Evolutionary conservation across 2,113 vertebrate genomes (phyloP), one percentile per base, ranked within the genome.

Genomic region (Archilochus colubris): DNA sequence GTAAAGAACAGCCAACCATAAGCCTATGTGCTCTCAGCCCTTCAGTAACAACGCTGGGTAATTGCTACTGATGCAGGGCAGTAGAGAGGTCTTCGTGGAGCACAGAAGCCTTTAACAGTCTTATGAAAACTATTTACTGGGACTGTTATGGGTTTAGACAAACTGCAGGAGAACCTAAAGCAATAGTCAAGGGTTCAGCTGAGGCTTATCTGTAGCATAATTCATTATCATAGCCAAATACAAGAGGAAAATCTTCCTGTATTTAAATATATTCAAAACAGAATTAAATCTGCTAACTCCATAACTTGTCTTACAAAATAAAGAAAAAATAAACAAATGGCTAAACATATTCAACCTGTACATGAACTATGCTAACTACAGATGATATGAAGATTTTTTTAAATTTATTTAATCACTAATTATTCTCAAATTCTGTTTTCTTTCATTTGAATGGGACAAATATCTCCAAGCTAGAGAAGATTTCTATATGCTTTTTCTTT

Each of bases 11-110:
- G 22, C 7, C 27, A 78, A 2, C 36, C 3, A 0, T 3, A 2
- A 70, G 11, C 14, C 18, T 9, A 7, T 3, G 25, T 0, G 0
- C 44, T n/a, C 54, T 33, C 7, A 85, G 20, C 10, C 38, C n/a
- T 69, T 14, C n/a, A 46, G 14, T 63, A 77, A 46, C 46, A 69
- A 36, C 4, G 2, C 22, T 23, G 6, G 6, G 22, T 51, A 51
- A 79, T 68, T 75, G 40, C 58, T 88, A 33, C 33, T 57, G 44
- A 64, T 38, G 84, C 33, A 25, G 3, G 4, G 13, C 40, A 50
- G 10, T 1, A 20, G 8, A 51, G 7, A 69, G 30, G 24, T 18
- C 40, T 77, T 57, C 36, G 51, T 19, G 17, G 25, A 73, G 54
- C 59, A 36, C 50, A 55, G 30, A 72, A 80, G 19, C 33, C 19